These are phyloP conservation scores for Nudaria mundana DNA, from an alignment of 2,888 invertebrate genomes.

Conservation along the genomic window DNA sequence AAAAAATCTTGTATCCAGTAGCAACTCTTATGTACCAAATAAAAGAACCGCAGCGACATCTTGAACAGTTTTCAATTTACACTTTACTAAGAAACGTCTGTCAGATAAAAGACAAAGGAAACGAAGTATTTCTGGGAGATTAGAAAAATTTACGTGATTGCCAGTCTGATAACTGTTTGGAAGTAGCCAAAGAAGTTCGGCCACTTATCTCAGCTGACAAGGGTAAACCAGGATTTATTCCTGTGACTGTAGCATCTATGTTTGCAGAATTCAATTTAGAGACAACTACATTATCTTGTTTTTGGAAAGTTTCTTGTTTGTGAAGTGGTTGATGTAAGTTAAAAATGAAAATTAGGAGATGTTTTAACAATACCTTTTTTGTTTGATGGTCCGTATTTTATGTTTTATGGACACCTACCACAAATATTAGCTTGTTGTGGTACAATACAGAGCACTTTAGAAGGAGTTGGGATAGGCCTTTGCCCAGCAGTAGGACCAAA, in stretches of 20 bases:
- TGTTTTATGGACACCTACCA: too few relatives aligned
- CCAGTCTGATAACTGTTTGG: conserved; percentile 44
- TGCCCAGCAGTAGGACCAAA: too few relatives aligned
- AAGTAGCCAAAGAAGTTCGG: conserved; percentile 48
- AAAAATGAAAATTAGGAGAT: too few relatives aligned
- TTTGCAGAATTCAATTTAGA: conserved; percentile 37
- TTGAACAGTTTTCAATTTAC: conserved; percentile 35
- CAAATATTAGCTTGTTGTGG: too few relatives aligned
- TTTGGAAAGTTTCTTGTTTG: conserved; percentile 12
- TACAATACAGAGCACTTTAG: too few relatives aligned
- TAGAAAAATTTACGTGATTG: conserved; percentile 68
- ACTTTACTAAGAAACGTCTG: conserved; percentile 24
- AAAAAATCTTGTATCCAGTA: neutral
- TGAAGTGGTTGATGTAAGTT: conserved; percentile 12
- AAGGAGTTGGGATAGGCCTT: too few relatives aligned
- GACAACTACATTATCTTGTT: conserved; percentile 20
- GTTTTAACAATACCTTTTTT: too few relatives aligned
- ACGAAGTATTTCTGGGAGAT: conserved; percentile 47
- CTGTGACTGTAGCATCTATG: conserved; percentile 21
- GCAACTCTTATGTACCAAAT: neutral
- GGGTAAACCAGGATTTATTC: conserved; percentile 50
- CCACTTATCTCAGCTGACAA: conserved; percentile 57
- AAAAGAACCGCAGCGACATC: conserved; percentile 6
- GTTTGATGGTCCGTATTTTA: too few relatives aligned
- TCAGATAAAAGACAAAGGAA: conserved; percentile 22